Evolutionary conservation across 1,140 invertebrate genomes (phyloP), one percentile per base, ranked within the genome.

Genomic region (Zaprionus gabonicus): DNA sequence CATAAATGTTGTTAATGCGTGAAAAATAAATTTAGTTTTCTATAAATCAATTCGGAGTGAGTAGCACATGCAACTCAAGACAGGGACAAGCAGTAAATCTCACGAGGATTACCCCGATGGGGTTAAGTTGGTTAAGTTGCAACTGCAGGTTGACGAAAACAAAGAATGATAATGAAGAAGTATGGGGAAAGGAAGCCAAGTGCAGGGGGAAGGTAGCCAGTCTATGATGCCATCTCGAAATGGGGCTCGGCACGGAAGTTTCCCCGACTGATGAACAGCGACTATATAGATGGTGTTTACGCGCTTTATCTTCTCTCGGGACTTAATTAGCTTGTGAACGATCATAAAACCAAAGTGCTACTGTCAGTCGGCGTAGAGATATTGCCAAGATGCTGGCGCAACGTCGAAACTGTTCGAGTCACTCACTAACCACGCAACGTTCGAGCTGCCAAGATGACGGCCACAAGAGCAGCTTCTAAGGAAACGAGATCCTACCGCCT

Each of bases 11-110:
- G 12, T 44, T 69, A 88, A 78, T 88, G 84, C 81, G 84, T 88
- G 84, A 88, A 88, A 41, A 90, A 81, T 84, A 88, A 88, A 88
- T 81, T 76, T 76, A 79, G 58, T 58, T 76, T 71, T 60, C 13
- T 62, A 76, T 88, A 88, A 88, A 88, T 88, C 65, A 73, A 9
- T 9, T 17, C 12, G 9, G n/a, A 46, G 10, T 7, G n/a, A 27
- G 38, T 41, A 41, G 23, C 27, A 20, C 3, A 4, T 20, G 17
- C 17, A 20, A 28, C 55, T 15, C 9, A 6, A n/a, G 9, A 12
- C 41, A 59, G 34, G 38, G 44, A 58, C 9, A 28, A 46, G 73
- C 36, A 72, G 71, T 87, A 87, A 84, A 87, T 88, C 78, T 84
- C 83, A 70, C 64, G 46, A 71, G 63, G 83, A 80, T 80, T 80